Evolutionary conservation across 2,888 invertebrate species (phyloP).

Genomic region (Lucinisca nassula): DNA sequence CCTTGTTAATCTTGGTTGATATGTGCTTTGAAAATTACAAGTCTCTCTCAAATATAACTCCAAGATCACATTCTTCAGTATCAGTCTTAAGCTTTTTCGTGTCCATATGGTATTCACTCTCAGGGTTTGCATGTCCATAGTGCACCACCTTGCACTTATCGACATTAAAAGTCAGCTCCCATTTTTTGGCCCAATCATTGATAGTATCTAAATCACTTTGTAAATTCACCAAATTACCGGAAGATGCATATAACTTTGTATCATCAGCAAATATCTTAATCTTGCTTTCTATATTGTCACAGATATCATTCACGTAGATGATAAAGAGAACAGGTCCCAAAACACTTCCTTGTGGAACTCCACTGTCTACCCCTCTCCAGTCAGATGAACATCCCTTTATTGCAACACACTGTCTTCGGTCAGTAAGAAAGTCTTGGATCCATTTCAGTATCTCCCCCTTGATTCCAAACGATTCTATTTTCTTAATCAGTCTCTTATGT

Average conservation of each 20-base stretch:
- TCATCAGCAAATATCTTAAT: conserved; percentile 26
- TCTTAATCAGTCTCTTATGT: conserved; percentile 20
- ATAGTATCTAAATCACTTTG: conserved; percentile 8
- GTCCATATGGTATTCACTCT: conserved; percentile 23
- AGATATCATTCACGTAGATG: conserved; percentile 19
- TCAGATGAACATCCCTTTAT: conserved; percentile 17
- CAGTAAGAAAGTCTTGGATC: background rate
- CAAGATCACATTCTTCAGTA: background rate
- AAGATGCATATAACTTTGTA: conserved; percentile 1
- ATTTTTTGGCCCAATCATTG: conserved; percentile 6
- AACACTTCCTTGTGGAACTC: conserved; percentile 21
- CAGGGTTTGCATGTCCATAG: conserved; percentile 21
- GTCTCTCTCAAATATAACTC: conserved; percentile 16
- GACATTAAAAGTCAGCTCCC: conserved; percentile 31
- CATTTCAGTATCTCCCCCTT: conserved; percentile 10
- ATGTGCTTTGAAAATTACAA: conserved; percentile 31
- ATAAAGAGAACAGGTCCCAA: conserved; percentile 9
- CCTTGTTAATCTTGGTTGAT: conserved; percentile 37
- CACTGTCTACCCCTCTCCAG: background rate
- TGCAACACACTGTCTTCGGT: conserved; percentile 10
- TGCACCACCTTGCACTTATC: conserved; percentile 31
- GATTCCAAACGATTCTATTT: conserved; percentile 22
- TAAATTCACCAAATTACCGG: background rate
- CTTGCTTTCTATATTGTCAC: background rate
- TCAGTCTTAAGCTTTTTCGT: background rate